Evolutionary conservation across 1,140 invertebrate genomes (phyloP).

Genomic region (Pogonomyrmex californicus): DNA sequence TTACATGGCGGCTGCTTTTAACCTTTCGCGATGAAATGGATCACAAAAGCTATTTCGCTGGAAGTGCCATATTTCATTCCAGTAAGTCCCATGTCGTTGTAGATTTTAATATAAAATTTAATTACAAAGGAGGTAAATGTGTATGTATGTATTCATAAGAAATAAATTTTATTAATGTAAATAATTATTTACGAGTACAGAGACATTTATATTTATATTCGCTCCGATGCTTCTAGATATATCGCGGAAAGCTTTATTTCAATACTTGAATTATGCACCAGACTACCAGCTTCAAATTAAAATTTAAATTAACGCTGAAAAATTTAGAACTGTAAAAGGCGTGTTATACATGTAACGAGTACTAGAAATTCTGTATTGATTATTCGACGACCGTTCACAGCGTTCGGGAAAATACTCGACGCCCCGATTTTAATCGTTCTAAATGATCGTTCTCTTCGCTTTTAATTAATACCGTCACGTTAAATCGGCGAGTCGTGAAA

Average conservation of each 20-base stretch:
- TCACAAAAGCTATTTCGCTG: constrained; percentile 44
- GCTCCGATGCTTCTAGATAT: background rate
- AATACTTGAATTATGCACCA: constrained; percentile 13
- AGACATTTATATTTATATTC: constrained; percentile 27
- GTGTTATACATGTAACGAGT: background rate
- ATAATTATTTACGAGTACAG: constrained; percentile 27
- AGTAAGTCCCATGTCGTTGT: constrained; percentile 28
- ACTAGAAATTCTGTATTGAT: constrained; percentile 3
- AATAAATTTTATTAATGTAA: constrained; percentile 30
- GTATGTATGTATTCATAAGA: constrained; percentile 2
- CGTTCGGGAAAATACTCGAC: background rate
- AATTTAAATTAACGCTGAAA: constrained; percentile 29
- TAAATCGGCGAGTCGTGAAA: constrained; percentile 34
- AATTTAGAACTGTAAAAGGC: background rate
- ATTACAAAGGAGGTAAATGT: background rate
- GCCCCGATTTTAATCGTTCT: constrained; percentile 34
- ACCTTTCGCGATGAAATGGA: constrained; percentile 60
- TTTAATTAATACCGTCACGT: constrained; percentile 36
- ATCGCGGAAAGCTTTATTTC: background rate
- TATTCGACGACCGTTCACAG: background rate
- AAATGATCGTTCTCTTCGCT: constrained; percentile 13
- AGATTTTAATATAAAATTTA: constrained; percentile 34
- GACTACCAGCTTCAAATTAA: constrained; percentile 7
- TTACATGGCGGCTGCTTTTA: constrained; percentile 52
- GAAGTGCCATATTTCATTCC: constrained; percentile 45